Percentiles rank a stretch among this genome's conserved stretches.
Conservation (phyloP, 2,113 vertebrate species). For the Lipophrys pholis region DNA sequence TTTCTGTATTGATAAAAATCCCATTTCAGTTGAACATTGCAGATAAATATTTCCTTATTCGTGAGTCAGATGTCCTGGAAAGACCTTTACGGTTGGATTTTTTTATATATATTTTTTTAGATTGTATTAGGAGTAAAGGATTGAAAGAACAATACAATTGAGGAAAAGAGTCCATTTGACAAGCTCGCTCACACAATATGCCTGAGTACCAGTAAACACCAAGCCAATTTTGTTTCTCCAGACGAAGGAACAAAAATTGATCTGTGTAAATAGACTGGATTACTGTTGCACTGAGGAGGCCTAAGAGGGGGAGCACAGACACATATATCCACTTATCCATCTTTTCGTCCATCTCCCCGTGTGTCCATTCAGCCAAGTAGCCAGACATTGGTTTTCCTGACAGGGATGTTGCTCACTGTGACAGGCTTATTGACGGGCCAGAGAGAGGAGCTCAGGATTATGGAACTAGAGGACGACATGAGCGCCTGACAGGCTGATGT, state of each 20-base stretch:
- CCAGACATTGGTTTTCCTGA: constrained; percentile 41
- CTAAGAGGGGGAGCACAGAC: constrained; percentile 14
- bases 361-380: constrained; percentile 28
- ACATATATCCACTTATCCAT: constrained; percentile 53
- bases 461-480: constrained; percentile 39
- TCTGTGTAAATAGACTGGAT: constrained; percentile 53
- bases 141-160: constrained; percentile 35
- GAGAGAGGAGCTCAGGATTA: constrained; percentile 40
- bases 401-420: constrained; percentile 53
- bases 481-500: constrained; percentile 53
- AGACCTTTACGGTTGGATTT: constrained; percentile 31
- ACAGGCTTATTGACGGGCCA: constrained; percentile 60
- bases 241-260: constrained; percentile 54
- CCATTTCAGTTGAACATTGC: constrained; percentile 14
- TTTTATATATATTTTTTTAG: too few relatives aligned
- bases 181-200: constrained; percentile 26
- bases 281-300: constrained; percentile 37
- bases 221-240: constrained; percentile 45
- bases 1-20: constrained; percentile 41
- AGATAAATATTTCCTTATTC: constrained; percentile 20
- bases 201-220: constrained; percentile 24
- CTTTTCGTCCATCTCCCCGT: constrained; percentile 41
- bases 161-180: constrained; percentile 38
- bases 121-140: constrained; percentile 35
- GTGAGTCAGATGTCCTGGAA: constrained; percentile 19